Conservation (phyloP, 2,888 invertebrate genomes). For the Nebria salina region DNA sequence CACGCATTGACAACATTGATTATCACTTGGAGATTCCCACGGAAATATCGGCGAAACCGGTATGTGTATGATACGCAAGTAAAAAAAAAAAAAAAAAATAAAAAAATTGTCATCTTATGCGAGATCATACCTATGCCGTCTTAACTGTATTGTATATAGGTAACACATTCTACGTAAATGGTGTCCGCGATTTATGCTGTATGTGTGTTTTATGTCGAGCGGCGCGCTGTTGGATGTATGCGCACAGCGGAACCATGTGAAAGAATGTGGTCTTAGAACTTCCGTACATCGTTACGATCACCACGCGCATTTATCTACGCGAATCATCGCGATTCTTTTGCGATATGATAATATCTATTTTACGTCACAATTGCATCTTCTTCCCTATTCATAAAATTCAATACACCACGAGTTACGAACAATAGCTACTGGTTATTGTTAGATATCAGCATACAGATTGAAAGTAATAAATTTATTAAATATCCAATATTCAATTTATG, state of each 20-base stretch:
- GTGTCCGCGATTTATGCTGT: neutral
- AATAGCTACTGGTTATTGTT: no score
- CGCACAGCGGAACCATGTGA: neutral
- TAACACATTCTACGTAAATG: conserved; percentile 1
- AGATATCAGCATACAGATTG: no score
- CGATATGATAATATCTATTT: neutral
- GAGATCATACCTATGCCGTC: neutral
- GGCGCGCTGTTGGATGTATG: neutral
- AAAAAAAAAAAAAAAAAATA: neutral
- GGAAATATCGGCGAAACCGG: neutral
- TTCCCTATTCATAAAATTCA: neutral
- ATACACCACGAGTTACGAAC: neutral
- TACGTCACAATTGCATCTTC: neutral
- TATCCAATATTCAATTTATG: no score
- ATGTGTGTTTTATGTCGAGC: conserved; percentile 1
- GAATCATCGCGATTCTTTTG: neutral
- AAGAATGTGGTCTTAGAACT: neutral
- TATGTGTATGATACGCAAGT: neutral
- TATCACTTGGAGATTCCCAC: neutral
- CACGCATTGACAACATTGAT: neutral
- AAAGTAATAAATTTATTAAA: no score
- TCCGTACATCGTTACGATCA: neutral
- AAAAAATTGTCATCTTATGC: neutral
- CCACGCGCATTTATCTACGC: neutral
- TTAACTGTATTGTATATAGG: neutral